phyloP scores from a whole-genome alignment of 2,888 invertebrate species.

The Idaea straminata region DNA sequence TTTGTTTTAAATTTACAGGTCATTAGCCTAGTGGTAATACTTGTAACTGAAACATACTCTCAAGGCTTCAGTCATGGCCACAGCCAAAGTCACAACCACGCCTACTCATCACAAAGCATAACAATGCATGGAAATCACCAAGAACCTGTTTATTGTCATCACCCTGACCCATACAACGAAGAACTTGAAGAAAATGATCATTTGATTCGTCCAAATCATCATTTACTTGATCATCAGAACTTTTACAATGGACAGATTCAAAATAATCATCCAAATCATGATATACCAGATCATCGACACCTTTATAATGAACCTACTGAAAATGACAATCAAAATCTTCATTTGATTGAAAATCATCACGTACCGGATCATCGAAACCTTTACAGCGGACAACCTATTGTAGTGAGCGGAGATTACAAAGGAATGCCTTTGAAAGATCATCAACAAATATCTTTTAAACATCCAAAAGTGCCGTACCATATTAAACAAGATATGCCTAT shows the following conservation, averaged over 20 bases:
- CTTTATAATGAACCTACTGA: background rate
- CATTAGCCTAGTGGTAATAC: conserved; percentile 25
- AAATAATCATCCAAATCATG: background rate
- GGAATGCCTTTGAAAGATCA: conserved; percentile 3
- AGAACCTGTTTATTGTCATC: conserved; percentile 8
- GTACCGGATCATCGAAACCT: background rate
- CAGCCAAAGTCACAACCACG: conserved; percentile 38
- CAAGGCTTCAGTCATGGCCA: conserved; percentile 22
- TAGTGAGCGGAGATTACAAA: background rate
- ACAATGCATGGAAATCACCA: conserved; percentile 35
- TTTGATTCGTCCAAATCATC: background rate
- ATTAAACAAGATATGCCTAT: background rate
- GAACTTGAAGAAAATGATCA: background rate
- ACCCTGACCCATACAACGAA: conserved; percentile 9
- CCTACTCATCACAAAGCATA: conserved; percentile 46
- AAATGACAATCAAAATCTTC: background rate
- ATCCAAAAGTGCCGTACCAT: background rate
- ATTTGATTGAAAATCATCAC: background rate
- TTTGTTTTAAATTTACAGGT: conserved; percentile 28
- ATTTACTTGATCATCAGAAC: background rate
- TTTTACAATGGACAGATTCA: background rate
- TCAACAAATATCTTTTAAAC: conserved; percentile 2
- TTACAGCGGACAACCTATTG: background rate
- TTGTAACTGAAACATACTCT: conserved; percentile 26
- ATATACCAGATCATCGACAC: background rate